Evolutionary conservation across 2,797 vertebrate species (phyloP).

Genomic region (Anguilla megastoma): DNA sequence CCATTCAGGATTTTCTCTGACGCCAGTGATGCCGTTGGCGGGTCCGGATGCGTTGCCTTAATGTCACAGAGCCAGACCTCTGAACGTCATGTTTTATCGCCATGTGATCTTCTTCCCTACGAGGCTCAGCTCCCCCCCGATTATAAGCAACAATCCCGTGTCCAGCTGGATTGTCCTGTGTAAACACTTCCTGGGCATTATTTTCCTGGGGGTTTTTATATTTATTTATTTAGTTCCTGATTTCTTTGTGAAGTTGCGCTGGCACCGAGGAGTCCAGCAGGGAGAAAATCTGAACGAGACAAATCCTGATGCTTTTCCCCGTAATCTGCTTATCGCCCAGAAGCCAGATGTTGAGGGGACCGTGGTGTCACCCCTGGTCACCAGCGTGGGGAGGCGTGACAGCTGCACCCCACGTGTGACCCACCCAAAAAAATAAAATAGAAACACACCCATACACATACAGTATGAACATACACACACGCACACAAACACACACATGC

Average conservation of each 20-base stretch:
- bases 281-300: neutral
- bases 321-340: conserved; percentile 2
- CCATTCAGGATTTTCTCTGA: neutral
- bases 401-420: neutral
- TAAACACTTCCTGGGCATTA: neutral
- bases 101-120: neutral
- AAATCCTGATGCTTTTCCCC: neutral
- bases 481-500: too few species aligned
- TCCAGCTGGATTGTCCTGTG: neutral
- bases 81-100: neutral
- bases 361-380: neutral
- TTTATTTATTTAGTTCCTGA: neutral
- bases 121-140: neutral
- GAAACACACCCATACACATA: neutral
- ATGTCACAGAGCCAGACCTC: neutral
- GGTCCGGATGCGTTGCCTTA: neutral
- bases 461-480: neutral
- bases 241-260: neutral
- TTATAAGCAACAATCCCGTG: neutral
- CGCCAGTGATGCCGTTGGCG: neutral
- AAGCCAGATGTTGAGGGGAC: neutral
- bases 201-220: neutral
- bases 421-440: neutral
- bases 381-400: neutral
- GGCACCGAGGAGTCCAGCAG: neutral